These are phyloP conservation scores for Dastarcus helophoroides DNA, from an alignment of 2,888 invertebrate species.

Conservation along the genomic window DNA sequence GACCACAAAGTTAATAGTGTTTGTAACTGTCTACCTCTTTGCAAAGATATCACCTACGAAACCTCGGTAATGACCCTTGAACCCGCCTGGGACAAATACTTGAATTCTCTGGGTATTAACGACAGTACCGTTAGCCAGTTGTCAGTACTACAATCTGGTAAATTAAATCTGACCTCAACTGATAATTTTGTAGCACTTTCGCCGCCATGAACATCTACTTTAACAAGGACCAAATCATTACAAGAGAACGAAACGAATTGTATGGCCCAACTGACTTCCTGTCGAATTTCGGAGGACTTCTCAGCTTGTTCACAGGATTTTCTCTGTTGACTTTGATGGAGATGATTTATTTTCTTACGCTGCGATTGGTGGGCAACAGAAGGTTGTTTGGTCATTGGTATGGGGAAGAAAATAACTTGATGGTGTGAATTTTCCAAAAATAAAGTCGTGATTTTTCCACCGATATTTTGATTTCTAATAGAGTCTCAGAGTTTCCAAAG, in stretches of 20 bases:
- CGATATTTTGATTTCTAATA: too few relatives aligned
- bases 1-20: background rate
- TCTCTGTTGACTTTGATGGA: constrained; percentile 37
- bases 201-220: constrained; percentile 55
- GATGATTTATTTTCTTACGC: constrained; percentile 40
- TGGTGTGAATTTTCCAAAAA: too few relatives aligned
- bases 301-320: constrained; percentile 39
- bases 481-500: too few relatives aligned
- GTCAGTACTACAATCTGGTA: too few relatives aligned
- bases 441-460: too few relatives aligned
- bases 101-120: too few relatives aligned
- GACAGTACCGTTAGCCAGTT: too few relatives aligned
- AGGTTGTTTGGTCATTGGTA: constrained; percentile 18
- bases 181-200: too few relatives aligned
- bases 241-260: constrained; percentile 53
- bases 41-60: constrained; percentile 1
- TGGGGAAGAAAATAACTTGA: constrained; percentile 9
- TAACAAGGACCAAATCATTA: constrained; percentile 57
- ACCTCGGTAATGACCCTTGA: too few relatives aligned
- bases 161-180: too few relatives aligned
- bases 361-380: constrained; percentile 28
- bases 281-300: constrained; percentile 56
- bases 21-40: constrained; percentile 1
- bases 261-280: constrained; percentile 58
- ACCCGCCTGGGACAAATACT: too few relatives aligned